Base-by-base conservation (phyloP, 2,113 vertebrate species). In the Sebastes schlegelii region DNA sequence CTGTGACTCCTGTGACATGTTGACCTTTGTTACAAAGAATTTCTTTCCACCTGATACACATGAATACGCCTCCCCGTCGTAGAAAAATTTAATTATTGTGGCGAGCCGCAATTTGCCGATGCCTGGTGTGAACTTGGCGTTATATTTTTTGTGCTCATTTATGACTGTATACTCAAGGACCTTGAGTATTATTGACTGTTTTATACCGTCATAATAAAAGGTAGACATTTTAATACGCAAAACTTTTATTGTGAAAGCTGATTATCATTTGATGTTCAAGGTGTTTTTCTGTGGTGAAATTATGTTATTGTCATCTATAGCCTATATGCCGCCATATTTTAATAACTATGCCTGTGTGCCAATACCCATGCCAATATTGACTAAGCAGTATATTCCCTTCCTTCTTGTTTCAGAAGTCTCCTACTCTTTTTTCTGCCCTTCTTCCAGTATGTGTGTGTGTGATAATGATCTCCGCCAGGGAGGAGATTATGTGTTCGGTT, bases 351-450 rank as follows among this genome's bases (percentile, higher is more conserved):
- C 17, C 13, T 51, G 6, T 72, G n/a, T 65, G 8, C 9, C 12
- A 42, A 43, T 43, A 65, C 19, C 10, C 14, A 6, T 51, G 26
- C 7, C 16, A 78, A 17, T 49, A 54, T 6, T 26, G 55, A 61
- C 5, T 61, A 74, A 79, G 34, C 49, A 23, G 11, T 62, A 40
- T 34, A 2, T 77, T 48, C 12, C 43, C 60, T 45, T 51, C 23
- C 34, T 71, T 51, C 43, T 8, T 51, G 58, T 85, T 79, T 79
- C 8, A 52, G 5, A 9, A 63, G 16, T 49, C 13, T 71, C 70
- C 58, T 26, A 34, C 26, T 80, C 9, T 55, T 13, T 43, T 82
- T 55, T 68, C 61, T 40, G 3, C 48, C 60, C 14, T 40, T 77
- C 64, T 74, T 76, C 19, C 65, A 49, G 51, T 49, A 23, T 46